Base-by-base conservation (phyloP, 2,888 invertebrate species). In the Endotricha flammealis region DNA sequence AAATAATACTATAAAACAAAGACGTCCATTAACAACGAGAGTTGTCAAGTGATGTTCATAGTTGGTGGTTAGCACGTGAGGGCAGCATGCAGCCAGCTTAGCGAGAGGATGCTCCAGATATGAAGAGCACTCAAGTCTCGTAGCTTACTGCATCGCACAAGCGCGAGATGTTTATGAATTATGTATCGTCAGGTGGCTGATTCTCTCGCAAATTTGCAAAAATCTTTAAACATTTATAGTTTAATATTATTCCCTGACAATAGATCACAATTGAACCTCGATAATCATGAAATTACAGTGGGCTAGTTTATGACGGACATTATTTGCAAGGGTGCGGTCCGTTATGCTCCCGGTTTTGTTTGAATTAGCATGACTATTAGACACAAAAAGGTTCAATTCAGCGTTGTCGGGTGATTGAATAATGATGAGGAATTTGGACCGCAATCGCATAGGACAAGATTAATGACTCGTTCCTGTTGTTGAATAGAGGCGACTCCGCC, bases 401-500 rank as follows among this genome's bases (percentile, higher is more conserved):
- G 50, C 56, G 54, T 50, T 51, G 53, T 53, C 42, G 46, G 42
- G 51, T 59, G 62, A 74, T 69, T 70, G 62, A 71, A 71, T 71
- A 72, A 70, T 66, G 61, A 64, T 59, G 64, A 66, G 65, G 53
- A 59, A 62, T 67, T 67, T 46, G 49, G 55, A 60, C 62, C 65
- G 64, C 68, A 65, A 66, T 72, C 70, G 65, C 68, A 64, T 51
- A 59, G 62, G 61, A 57, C 64, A 73, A 71, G 77, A 77, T 76
- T 73, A 75, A 77, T 75, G 67, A 50, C 37, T 42, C 48, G 53
- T 54, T 64, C 50, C 59, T 61, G 57, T 57, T 58, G 58, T 53
- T 64, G 66, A 66, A 66, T 65, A 58, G 61, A 61, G 47, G 57
- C 57, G 56, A 63, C 60, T 56, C 51, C 53, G 60, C 56, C 50